Conservation (phyloP, 2,888 invertebrate species). For the Campoletis raptor region DNA sequence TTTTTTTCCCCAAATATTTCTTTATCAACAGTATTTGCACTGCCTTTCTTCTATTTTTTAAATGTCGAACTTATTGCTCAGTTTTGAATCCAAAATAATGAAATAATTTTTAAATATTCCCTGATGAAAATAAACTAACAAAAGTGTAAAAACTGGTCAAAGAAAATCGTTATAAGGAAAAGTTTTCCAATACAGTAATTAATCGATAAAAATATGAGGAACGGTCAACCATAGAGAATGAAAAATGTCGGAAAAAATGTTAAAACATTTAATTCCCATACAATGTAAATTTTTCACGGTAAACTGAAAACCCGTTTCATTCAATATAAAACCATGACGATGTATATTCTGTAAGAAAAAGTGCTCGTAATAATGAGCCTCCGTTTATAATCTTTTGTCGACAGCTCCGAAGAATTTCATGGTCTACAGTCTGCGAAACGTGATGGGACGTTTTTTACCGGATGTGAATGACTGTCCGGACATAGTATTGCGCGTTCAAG, state of each 20-base stretch:
- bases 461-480: slow-evolving; percentile 93
- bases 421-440: slow-evolving; percentile 93
- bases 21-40: neutral
- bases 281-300: neutral
- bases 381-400: slow-evolving; percentile 73
- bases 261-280: neutral
- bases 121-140: too few relatives aligned
- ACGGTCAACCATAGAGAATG: neutral
- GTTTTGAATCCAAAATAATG: neutral
- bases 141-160: neutral
- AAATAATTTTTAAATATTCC: neutral
- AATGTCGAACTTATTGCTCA: neutral
- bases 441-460: slow-evolving; percentile 92
- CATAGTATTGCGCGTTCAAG: slow-evolving; percentile 91
- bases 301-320: neutral
- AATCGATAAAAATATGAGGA: neutral
- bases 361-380: neutral
- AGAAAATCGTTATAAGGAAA: neutral
- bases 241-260: neutral
- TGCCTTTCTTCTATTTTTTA: neutral
- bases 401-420: slow-evolving; percentile 94
- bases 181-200: neutral
- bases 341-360: neutral
- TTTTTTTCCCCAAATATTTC: neutral
- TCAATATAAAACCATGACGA: neutral